phyloP scores from a whole-genome alignment of 2,888 invertebrate genomes.

The Ornithoptera alexandrae region DNA sequence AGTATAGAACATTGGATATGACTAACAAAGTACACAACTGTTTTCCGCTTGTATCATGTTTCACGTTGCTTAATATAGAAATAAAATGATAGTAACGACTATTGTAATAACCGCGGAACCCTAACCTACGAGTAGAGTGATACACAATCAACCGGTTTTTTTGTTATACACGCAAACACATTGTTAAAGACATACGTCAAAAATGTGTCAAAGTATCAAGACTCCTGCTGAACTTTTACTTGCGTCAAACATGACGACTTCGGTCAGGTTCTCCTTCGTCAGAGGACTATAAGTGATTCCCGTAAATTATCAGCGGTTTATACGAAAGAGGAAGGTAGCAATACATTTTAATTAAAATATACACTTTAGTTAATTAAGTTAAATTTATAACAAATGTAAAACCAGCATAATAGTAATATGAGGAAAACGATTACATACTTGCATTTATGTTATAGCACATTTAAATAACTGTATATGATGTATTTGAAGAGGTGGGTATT shows the following conservation, averaged over 20 bases:
- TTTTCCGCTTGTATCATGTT: not conserved
- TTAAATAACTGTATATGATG: too few species aligned
- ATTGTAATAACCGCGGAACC: not conserved
- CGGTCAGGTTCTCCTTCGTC: not conserved
- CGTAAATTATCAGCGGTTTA: not conserved
- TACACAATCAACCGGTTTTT: constrained; percentile 5
- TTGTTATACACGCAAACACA: constrained; percentile 3
- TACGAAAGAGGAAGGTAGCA: not conserved
- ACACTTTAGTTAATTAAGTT: not conserved
- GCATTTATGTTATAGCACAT: too few species aligned
- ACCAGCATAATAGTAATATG: too few species aligned
- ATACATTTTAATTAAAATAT: not conserved
- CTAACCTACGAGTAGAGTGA: not conserved
- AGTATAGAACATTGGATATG: too few species aligned
- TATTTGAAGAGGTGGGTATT: too few species aligned
- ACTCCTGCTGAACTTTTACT: constrained; percentile 9
- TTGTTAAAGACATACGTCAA: constrained; percentile 8
- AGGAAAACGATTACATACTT: too few species aligned
- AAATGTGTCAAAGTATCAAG: constrained; percentile 12
- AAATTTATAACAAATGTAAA: too few species aligned
- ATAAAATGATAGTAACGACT: not conserved
- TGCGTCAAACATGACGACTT: constrained; percentile 1
- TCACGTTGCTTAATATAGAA: not conserved
- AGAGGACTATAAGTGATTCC: not conserved
- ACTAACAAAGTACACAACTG: too few species aligned